These are phyloP conservation scores for Zaprionus africanus DNA, from an alignment of 1,140 invertebrate species.

Conservation along the genomic window DNA sequence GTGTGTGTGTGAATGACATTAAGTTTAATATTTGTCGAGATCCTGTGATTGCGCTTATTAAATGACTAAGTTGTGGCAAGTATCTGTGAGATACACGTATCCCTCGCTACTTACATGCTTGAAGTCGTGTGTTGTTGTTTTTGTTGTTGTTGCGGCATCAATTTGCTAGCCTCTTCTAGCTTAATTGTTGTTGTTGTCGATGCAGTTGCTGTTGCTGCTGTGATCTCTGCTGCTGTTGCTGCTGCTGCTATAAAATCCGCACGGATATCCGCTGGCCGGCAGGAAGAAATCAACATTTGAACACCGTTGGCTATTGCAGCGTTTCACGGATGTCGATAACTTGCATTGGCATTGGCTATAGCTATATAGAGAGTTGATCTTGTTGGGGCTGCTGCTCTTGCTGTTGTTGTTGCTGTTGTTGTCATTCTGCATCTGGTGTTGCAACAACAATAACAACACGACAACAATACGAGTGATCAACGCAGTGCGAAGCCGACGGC, in stretches of 20 bases:
- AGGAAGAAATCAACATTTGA: slow-evolving; percentile 83
- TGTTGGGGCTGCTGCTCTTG: slow-evolving; percentile 29
- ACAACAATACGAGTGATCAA: not conserved
- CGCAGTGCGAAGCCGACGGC: slow-evolving; percentile 50
- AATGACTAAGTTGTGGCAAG: slow-evolving; percentile 32
- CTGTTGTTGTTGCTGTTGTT: slow-evolving; percentile 34
- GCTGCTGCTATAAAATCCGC: slow-evolving; percentile 72
- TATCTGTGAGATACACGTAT: slow-evolving; percentile 39
- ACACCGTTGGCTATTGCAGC: slow-evolving; percentile 74
- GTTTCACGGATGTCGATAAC: slow-evolving; percentile 79
- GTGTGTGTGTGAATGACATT: slow-evolving; percentile 55
- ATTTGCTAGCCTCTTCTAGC: slow-evolving; percentile 78
- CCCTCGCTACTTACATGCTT: slow-evolving; percentile 67
- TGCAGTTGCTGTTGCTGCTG: slow-evolving; percentile 22
- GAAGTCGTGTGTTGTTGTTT: slow-evolving; percentile 33
- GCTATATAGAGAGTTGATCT: slow-evolving; percentile 66
- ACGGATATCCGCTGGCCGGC: slow-evolving; percentile 80
- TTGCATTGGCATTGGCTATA: slow-evolving; percentile 69
- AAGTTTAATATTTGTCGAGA: slow-evolving; percentile 67
- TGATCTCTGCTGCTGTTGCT: slow-evolving; percentile 11
- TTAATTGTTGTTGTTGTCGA: slow-evolving; percentile 59
- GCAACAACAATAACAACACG: slow-evolving; percentile 43
- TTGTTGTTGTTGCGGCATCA: slow-evolving; percentile 60
- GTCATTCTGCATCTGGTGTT: slow-evolving; percentile 60
- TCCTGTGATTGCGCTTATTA: slow-evolving; percentile 67